These are phyloP conservation scores for Hylaeus anthracinus DNA, from an alignment of 1,140 invertebrate species.

Conservation along the genomic window DNA sequence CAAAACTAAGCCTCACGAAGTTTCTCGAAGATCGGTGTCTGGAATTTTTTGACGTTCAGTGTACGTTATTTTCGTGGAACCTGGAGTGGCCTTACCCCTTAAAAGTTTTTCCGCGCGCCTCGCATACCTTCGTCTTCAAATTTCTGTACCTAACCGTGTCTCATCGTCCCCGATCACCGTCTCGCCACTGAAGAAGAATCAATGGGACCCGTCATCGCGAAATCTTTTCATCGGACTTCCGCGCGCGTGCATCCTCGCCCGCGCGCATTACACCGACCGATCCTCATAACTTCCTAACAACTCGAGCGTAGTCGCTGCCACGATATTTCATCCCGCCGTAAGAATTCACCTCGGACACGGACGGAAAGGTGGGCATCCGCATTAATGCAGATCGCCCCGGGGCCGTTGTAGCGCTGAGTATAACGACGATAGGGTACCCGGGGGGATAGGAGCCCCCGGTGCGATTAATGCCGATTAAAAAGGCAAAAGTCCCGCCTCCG, in stretches of 20 bases:
- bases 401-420: slow-evolving; percentile 41
- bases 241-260: slow-evolving; percentile 20
- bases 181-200: no score
- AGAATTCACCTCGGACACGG: slow-evolving; percentile 16
- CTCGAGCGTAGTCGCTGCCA: neutral
- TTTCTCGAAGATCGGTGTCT: no score
- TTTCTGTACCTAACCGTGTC: no score
- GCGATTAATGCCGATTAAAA: slow-evolving; percentile 78
- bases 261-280: slow-evolving; percentile 17
- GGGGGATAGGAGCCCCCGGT: slow-evolving; percentile 60
- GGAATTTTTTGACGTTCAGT: no score
- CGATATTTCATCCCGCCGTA: slow-evolving; percentile 40
- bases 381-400: slow-evolving; percentile 49
- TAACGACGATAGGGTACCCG: slow-evolving; percentile 46
- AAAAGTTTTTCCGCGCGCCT: no score
- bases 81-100: no score
- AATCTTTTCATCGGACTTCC: slow-evolving; percentile 13
- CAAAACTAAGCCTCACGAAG: no score
- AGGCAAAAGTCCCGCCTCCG: slow-evolving; percentile 68
- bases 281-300: slow-evolving; percentile 32
- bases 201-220: no score
- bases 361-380: slow-evolving; percentile 45
- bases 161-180: no score
- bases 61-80: no score
- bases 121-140: no score